Percentiles rank a stretch among this genome's conserved stretches.
These are phyloP conservation scores for Myrmophylax atrothorax DNA, from an alignment of 2,113 vertebrate species.

Conservation along the genomic window DNA sequence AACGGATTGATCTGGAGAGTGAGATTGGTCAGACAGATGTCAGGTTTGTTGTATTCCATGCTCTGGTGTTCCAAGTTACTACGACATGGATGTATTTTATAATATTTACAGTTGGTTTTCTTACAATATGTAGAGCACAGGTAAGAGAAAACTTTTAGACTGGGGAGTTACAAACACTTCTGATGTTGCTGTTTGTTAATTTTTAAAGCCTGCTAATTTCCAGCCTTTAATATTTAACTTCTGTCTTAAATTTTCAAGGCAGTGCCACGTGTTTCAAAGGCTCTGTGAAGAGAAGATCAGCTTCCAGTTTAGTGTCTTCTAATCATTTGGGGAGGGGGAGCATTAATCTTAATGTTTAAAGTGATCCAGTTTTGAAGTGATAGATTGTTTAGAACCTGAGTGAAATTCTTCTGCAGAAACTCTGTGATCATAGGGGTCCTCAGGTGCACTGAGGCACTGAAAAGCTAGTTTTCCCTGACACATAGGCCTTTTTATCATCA, in stretches of 20 bases:
- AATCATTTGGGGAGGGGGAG: constrained; percentile 33
- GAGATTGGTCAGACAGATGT: background rate
- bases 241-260: background rate
- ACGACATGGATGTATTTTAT: background rate
- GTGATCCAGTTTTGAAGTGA: constrained; percentile 73
- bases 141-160: background rate
- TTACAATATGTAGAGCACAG: background rate
- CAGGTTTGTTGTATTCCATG: background rate
- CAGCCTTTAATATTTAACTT: background rate
- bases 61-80: background rate
- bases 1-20: background rate
- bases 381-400: constrained; percentile 71
- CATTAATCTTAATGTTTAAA: constrained; percentile 77
- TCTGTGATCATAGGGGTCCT: constrained; percentile 72
- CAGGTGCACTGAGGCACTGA: constrained; percentile 82
- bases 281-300: constrained; percentile 5
- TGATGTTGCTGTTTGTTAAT: background rate
- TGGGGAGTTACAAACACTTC: background rate
- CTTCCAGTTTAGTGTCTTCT: constrained; percentile 33
- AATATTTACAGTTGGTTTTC: background rate
- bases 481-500: constrained; percentile 85
- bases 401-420: constrained; percentile 76
- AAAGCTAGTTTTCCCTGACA: constrained; percentile 80
- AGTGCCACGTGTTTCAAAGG: background rate
- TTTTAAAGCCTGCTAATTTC: background rate